Base-by-base conservation (phyloP, 1,140 invertebrate species). In the roundworm (Caenorhabditis elegans) region DNA sequence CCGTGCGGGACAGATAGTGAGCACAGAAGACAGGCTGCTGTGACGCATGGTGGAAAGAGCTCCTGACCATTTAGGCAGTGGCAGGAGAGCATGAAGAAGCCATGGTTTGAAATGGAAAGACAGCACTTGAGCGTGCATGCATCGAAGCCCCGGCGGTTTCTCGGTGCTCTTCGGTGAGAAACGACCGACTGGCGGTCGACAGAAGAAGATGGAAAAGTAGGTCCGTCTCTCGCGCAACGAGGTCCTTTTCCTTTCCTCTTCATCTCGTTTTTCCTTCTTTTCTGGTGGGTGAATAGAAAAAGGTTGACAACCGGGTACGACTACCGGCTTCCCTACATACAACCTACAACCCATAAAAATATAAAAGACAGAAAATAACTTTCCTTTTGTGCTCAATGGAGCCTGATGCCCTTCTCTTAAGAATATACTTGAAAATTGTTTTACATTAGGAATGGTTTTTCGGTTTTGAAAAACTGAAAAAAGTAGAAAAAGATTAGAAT, bases 141-240 rank as follows among this genome's bases (percentile, higher is more conserved):
- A 60, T 60, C 53, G 53, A 60, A 60, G 53, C 53, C 53, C 53
- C 17, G 53, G 53, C 60, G 60, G 60, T 43, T 43, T 70, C 34
- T 11, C 60, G 60, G 60, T 70, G 60, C 60, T 70, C 60, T 70
- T 70, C 60, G 60, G 60, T 70, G 60, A 70, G 60, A 70, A 70
- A 70, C 60, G 60, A 39, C 60, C 60, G 60, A 39, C 60, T 8
- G 34, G 34, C 60, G 60, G 60, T 39, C 60, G 60, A 43, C 34
- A 39, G 60, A 70, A 39, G 39, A 60, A 34, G 24, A 39, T 43
- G 60, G 60, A 70, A 70, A 70, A 70, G 60, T 43, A 70, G 60
- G 34, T 70, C 60, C 60, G 51, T 53, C 51, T 53, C 51, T 60
- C 34, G 60, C 60, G 60, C 60, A 70, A 70, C 60, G 60, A 70